Evolutionary conservation across 2,888 invertebrate genomes (phyloP), one percentile per base, ranked within the genome.

Genomic region (Ophioninae sp.): DNA sequence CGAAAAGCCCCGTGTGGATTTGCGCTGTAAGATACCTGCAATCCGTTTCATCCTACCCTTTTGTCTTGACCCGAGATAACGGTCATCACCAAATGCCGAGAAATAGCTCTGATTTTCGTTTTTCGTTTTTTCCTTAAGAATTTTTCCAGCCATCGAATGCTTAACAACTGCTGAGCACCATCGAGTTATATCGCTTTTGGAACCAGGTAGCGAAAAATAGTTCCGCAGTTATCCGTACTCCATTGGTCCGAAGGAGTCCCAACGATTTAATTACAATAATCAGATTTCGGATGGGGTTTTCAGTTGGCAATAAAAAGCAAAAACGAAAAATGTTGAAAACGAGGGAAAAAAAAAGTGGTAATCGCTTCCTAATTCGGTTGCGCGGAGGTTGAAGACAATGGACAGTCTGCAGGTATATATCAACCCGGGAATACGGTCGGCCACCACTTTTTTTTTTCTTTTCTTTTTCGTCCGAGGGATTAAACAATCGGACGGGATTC

Each of bases 261-360:
- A 89, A 89, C 89, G 88, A 90, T 91, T 91, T 92, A 92, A 91
- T 92, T 92, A 92, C 91, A 92, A 92, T 92, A 92, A 92, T 92
- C 90, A 90, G 88, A 87, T 88, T 85, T 87, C 87, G 89, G 87
- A 88, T 87, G 80, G 87, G 30, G 73, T 73, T 73, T 72, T 59
- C 71, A 86, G 78, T 87, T 88, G 88, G 88, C 88, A 90, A 89
- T 23, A 20, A 61, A 51, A 75, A 65, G 37, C 58, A 44, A 23
- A 76, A 68, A 56, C 76, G 58, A 72, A 44, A 73, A 74, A 13
- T 58, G 41, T 63, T 61, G 44, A 75, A 71, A 77, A 74, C 76
- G 59, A 65, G 44, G 63, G 58, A 37, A 37, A 73, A 73, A 56
- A 65, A 58, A 69, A 64, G 59, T 51, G 88, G 89, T 91, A 91